Evolutionary conservation across 2,113 vertebrate species (phyloP).

Genomic region (Campylorhamphus procurvoides): DNA sequence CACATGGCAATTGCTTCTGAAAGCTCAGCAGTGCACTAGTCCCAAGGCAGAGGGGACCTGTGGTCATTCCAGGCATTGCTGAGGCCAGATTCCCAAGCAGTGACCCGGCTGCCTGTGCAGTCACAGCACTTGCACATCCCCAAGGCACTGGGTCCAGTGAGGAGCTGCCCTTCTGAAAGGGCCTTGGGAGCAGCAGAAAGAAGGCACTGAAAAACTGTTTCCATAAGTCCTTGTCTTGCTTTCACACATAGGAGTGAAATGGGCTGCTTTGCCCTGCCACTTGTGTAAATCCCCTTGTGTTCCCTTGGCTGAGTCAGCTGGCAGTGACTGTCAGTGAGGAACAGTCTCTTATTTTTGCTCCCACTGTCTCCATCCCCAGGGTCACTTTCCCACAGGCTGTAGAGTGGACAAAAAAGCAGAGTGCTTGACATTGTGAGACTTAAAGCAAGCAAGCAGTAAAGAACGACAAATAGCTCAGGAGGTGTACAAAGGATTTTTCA

Average conservation of each 20-base stretch:
- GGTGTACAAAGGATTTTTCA: neutral
- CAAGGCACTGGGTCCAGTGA: neutral
- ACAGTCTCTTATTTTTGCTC: neutral
- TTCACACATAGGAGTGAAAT: neutral
- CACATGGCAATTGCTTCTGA: neutral
- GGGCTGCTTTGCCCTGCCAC: neutral
- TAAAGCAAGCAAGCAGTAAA: neutral
- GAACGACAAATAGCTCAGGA: neutral
- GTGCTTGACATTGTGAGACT: neutral
- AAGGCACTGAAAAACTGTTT: neutral
- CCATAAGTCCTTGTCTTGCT: neutral
- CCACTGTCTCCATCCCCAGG: neutral
- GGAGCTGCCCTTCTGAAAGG: neutral
- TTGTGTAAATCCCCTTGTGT: neutral
- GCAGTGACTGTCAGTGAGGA: neutral
- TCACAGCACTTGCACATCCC: neutral
- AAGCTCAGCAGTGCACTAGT: neutral
- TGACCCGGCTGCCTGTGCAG: rapidly evolving
- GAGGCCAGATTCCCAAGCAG: neutral
- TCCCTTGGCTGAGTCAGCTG: neutral
- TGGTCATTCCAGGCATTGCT: rapidly evolving
- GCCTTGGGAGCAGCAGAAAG: rapidly evolving
- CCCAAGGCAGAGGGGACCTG: neutral
- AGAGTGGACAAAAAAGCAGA: neutral
- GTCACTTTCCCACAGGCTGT: rapidly evolving